A percentile compares a stretch with the other conserved stretches of the same genome.
These are phyloP conservation scores for Oreochromis mossambicus DNA, from an alignment of 2,797 vertebrate species.

Conservation along the genomic window DNA sequence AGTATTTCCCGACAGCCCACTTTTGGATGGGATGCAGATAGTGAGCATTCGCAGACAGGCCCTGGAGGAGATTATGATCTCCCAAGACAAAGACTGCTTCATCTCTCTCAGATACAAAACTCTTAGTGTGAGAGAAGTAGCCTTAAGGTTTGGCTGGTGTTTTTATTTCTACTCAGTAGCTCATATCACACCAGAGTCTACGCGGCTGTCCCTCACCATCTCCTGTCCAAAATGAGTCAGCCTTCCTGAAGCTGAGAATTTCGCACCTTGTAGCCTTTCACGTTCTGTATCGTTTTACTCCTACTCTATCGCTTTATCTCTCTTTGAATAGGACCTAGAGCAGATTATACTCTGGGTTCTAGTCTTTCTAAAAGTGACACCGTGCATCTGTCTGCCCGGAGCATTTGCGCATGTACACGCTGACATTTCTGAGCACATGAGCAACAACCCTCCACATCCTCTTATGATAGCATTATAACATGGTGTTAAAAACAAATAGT, in stretches of 20 bases:
- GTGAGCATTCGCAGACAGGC: slow-evolving; percentile 35
- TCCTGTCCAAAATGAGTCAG: background rate
- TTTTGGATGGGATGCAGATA: background rate
- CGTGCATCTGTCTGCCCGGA: background rate
- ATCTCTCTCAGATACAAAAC: slow-evolving; percentile 14
- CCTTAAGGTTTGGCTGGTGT: slow-evolving; percentile 38
- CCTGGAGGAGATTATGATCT: slow-evolving; percentile 31
- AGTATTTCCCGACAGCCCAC: slow-evolving; percentile 13
- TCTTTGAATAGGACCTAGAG: background rate
- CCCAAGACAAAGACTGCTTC: slow-evolving; percentile 25
- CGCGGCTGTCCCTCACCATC: background rate
- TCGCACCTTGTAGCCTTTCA: background rate
- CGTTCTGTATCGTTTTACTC: background rate
- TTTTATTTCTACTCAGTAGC: slow-evolving; percentile 31
- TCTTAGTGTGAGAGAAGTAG: background rate
- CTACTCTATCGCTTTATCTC: background rate
- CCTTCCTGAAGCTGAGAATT: slow-evolving; percentile 6
- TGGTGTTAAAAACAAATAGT: background rate
- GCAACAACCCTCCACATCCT: background rate
- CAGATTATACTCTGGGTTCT: background rate
- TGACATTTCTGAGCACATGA: background rate
- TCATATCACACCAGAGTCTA: slow-evolving; percentile 10
- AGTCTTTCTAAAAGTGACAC: background rate
- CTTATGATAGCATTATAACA: background rate
- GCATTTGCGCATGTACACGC: background rate